These are phyloP conservation scores for Cervus canadensis DNA, from an alignment of 2,113 vertebrate species.

Conservation along the genomic window DNA sequence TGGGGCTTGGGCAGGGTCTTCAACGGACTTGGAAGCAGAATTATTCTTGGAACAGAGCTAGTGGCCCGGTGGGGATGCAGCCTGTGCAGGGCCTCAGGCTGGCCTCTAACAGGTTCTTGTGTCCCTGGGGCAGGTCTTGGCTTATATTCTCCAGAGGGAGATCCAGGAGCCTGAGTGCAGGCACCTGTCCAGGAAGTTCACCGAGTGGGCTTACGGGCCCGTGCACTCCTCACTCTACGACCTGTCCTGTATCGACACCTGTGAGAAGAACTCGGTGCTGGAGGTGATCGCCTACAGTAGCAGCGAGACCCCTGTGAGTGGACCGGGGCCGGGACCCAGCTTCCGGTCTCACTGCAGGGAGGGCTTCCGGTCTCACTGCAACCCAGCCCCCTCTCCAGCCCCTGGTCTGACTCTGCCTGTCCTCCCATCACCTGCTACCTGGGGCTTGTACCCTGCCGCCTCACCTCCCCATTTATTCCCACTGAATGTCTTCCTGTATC, in stretches of 20 bases:
- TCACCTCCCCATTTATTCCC: neutral
- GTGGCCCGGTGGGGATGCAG: neutral
- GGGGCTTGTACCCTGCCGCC: neutral
- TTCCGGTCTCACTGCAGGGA: neutral
- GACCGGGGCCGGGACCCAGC: neutral
- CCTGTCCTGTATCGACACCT: slow-evolving; percentile 90
- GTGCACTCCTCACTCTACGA: slow-evolving; percentile 96
- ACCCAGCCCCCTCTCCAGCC: too few species aligned
- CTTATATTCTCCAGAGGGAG: slow-evolving; percentile 93
- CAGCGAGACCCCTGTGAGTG: slow-evolving; percentile 90
- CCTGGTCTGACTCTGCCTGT: neutral
- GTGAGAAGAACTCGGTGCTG: slow-evolving; percentile 89
- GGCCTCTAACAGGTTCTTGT: slow-evolving; percentile 19
- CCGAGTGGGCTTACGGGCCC: slow-evolving; percentile 96
- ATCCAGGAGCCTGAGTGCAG: slow-evolving; percentile 87
- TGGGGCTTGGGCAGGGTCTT: neutral
- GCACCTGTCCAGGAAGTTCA: slow-evolving; percentile 97
- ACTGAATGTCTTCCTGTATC: neutral
- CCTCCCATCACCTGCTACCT: neutral
- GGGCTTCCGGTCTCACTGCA: neutral
- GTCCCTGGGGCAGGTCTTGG: slow-evolving; percentile 77
- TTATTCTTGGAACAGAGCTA: neutral
- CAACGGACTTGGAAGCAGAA: neutral
- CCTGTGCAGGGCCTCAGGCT: neutral
- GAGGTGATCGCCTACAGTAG: slow-evolving; percentile 93